Percentiles rank a stretch among this genome's conserved stretches.
Evolutionary conservation across 2,113 vertebrate species (phyloP).

Genomic region (Sceloporus tristichus): DNA sequence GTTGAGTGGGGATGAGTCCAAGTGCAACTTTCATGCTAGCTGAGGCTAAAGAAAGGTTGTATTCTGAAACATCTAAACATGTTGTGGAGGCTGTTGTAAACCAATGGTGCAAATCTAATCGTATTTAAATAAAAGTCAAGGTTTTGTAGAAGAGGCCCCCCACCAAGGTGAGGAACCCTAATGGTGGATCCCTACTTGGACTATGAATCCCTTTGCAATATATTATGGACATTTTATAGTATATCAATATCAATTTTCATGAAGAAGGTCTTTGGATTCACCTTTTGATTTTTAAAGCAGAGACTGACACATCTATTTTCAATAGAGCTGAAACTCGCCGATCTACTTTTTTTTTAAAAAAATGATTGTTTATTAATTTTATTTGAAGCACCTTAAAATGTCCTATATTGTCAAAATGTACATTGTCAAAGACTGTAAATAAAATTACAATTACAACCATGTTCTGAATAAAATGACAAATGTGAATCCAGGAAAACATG

Average conservation of each 20-base stretch:
- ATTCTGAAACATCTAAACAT: too few species aligned
- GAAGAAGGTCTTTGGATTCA: not conserved
- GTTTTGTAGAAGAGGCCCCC: not conserved
- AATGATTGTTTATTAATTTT: not conserved
- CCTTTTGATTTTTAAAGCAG: not conserved
- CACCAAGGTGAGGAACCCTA: not conserved
- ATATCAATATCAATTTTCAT: not conserved
- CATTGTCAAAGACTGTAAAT: too few species aligned
- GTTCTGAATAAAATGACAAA: not conserved
- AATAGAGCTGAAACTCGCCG: not conserved
- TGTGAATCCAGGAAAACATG: not conserved
- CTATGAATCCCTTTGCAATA: not conserved
- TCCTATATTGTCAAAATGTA: not conserved
- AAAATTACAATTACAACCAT: not conserved
- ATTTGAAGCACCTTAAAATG: constrained; percentile 6
- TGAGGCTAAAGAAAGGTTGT: too few species aligned
- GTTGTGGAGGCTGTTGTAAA: too few species aligned
- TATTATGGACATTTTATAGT: not conserved
- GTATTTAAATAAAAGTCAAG: not conserved
- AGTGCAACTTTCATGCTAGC: too few species aligned
- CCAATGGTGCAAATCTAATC: too few species aligned
- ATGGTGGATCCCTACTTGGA: not conserved
- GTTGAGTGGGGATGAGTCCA: too few species aligned
- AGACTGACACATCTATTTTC: not conserved
- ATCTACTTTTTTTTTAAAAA: not conserved